phyloP scores from a whole-genome alignment of 2,888 invertebrate species.

The Epinotia bilunana region DNA sequence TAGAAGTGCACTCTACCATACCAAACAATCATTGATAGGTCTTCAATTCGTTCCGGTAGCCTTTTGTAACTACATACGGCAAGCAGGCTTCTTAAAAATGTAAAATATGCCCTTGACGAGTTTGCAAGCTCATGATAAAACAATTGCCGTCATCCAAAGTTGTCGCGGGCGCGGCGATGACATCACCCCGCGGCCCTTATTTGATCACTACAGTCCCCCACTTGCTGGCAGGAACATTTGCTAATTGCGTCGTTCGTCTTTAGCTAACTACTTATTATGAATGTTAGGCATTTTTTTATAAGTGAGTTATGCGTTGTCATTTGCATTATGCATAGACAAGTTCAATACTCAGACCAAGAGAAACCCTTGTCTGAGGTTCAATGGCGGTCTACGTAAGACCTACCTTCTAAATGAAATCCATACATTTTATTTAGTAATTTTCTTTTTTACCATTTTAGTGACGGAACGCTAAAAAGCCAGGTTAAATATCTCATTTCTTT shows the following conservation, averaged over 20 bases:
- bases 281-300: background rate
- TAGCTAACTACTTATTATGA: constrained; percentile 19
- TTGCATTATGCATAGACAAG: background rate
- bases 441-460: background rate
- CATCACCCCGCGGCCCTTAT: constrained; percentile 66
- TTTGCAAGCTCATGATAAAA: constrained; percentile 36
- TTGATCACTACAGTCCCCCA: constrained; percentile 58
- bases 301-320: background rate
- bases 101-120: constrained; percentile 35
- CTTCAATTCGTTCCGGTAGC: background rate
- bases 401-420: too few relatives aligned
- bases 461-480: background rate
- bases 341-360: too few relatives aligned
- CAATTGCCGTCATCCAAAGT: constrained; percentile 38
- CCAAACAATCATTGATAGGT: too few relatives aligned
- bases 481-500: background rate
- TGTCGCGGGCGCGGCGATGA: constrained; percentile 57
- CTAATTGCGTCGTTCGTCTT: constrained; percentile 48
- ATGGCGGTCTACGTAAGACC: background rate
- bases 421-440: too few relatives aligned
- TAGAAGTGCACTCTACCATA: too few relatives aligned
- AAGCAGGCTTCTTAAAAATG: constrained; percentile 20
- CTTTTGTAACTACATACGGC: background rate
- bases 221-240: constrained; percentile 54
- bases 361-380: background rate